Percentiles rank a stretch among this genome's conserved stretches.
Conservation (phyloP, 2,888 invertebrate genomes). For the Helobdella robusta region DNA sequence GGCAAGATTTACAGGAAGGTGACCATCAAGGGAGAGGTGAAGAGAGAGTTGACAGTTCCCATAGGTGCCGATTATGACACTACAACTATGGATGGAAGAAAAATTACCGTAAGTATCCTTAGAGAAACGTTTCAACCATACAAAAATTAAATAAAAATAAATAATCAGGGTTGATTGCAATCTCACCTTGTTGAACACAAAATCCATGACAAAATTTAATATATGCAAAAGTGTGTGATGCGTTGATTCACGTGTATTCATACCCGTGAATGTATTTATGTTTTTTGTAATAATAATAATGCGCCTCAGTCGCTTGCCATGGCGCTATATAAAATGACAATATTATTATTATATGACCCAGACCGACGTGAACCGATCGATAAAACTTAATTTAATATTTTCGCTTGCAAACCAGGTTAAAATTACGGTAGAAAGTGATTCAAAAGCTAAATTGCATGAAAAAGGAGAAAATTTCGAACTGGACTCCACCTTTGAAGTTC, state of each 20-base stretch:
- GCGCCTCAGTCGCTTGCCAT: too few species aligned
- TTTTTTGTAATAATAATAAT: too few species aligned
- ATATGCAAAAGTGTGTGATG: too few species aligned
- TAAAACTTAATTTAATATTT: neutral
- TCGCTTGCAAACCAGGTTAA: neutral
- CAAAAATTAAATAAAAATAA: too few species aligned
- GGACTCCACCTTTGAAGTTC: neutral
- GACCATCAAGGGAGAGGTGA: slow-evolving; percentile 17
- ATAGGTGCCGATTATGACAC: slow-evolving; percentile 10
- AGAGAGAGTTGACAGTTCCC: slow-evolving; percentile 8
- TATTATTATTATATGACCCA: neutral
- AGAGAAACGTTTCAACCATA: too few species aligned
- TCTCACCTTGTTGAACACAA: too few species aligned
- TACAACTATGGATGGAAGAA: slow-evolving; percentile 4
- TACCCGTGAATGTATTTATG: too few species aligned
- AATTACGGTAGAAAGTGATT: neutral
- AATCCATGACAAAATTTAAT: too few species aligned
- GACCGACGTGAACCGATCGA: neutral
- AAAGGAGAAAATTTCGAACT: slow-evolving; percentile 20
- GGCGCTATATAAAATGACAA: slow-evolving; percentile 4
- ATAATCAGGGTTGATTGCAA: too few species aligned
- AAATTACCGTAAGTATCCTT: slow-evolving; percentile 1
- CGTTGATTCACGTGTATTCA: too few species aligned
- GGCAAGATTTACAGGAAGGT: slow-evolving; percentile 8
- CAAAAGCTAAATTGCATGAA: slow-evolving; percentile 12